A percentile compares a stretch with the other conserved stretches of the same genome.
These are phyloP conservation scores for Morinoia aosen DNA, from an alignment of 2,888 invertebrate species.

Conservation along the genomic window DNA sequence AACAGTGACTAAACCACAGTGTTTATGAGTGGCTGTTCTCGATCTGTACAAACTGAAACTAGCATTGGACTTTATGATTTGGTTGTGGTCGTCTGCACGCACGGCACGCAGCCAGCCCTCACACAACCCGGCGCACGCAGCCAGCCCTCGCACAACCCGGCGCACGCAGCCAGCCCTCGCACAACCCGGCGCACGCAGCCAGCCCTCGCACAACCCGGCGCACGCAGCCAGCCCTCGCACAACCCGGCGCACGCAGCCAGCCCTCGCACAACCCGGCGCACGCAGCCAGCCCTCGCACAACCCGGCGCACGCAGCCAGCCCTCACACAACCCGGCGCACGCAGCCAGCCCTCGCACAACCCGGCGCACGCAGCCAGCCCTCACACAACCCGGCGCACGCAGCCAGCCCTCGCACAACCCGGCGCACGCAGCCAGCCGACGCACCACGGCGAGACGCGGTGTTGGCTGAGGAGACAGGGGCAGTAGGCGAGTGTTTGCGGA, in stretches of 20 bases:
- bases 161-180: background rate
- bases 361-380: no score
- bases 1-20: background rate
- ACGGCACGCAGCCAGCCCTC: background rate
- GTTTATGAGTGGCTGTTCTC: background rate
- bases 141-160: background rate
- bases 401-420: no score
- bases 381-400: no score
- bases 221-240: background rate
- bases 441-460: background rate
- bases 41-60: background rate
- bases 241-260: background rate
- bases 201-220: background rate
- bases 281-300: no score
- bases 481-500: background rate
- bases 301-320: no score
- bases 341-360: no score
- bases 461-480: background rate
- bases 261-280: no score
- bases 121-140: background rate
- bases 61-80: background rate
- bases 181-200: background rate
- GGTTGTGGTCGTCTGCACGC: background rate
- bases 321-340: no score
- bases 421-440: no score